Percentiles rank a stretch among this genome's conserved stretches.
These are phyloP conservation scores for Scaptomyza cyrtandrae DNA, from an alignment of 2,888 invertebrate species.

Conservation along the genomic window DNA sequence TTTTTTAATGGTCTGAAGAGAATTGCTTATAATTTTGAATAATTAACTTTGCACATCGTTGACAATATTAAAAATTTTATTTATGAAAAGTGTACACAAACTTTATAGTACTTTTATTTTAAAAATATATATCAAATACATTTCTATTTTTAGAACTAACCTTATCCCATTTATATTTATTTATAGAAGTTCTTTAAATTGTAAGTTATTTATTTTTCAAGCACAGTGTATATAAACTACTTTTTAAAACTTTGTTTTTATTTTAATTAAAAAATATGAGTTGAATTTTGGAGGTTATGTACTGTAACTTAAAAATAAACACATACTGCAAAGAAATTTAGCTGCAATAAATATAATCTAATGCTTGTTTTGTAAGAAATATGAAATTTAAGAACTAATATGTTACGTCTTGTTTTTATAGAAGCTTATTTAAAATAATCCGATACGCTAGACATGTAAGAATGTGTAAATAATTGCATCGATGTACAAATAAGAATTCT, in stretches of 20 bases:
- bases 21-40: conserved; percentile 54
- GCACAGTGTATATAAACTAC: no score
- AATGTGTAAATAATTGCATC: conserved; percentile 9
- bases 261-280: no score
- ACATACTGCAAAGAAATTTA: not conserved
- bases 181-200: no score
- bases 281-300: no score
- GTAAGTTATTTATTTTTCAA: no score
- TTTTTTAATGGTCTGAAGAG: conserved; percentile 69
- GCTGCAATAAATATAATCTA: not conserved
- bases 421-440: conserved; percentile 82
- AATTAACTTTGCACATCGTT: not conserved
- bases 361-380: not conserved
- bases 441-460: conserved; percentile 80
- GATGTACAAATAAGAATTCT: not conserved
- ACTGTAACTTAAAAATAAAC: no score
- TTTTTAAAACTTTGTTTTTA: no score
- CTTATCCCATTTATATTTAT: no score
- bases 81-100: conserved; percentile 3
- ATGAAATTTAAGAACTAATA: not conserved
- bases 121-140: not conserved
- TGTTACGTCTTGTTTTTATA: not conserved
- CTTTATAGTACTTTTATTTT: not conserved
- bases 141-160: no score
- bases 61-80: not conserved